Conservation (phyloP, 1,140 invertebrate species). For the Dreissena polymorpha region DNA sequence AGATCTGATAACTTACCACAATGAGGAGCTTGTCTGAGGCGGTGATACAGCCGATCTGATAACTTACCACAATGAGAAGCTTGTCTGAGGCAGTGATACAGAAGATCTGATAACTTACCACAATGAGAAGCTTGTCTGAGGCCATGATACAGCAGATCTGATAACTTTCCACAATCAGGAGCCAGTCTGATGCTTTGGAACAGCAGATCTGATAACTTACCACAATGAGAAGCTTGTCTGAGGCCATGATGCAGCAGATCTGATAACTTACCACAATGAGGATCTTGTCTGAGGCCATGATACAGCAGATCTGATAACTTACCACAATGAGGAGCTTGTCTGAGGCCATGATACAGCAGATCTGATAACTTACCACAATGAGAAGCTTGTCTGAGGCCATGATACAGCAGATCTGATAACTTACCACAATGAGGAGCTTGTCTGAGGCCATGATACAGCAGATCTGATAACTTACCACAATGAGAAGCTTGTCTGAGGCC, state of each 20-base stretch:
- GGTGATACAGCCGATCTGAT: conserved; percentile 89
- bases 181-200: conserved; percentile 88
- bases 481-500: conserved; percentile 88
- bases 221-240: conserved; percentile 90
- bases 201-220: conserved; percentile 87
- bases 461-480: conserved; percentile 87
- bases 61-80: conserved; percentile 86
- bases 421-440: conserved; percentile 88
- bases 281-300: conserved; percentile 89
- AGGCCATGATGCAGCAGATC: conserved; percentile 89
- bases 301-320: conserved; percentile 86
- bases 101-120: conserved; percentile 87
- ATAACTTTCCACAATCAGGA: conserved; percentile 86
- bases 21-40: conserved; percentile 90
- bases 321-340: conserved; percentile 90
- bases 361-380: conserved; percentile 86
- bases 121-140: conserved; percentile 89
- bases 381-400: conserved; percentile 89
- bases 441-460: conserved; percentile 90
- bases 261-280: conserved; percentile 87
- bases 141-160: conserved; percentile 90
- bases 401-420: conserved; percentile 88
- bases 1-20: conserved; percentile 87
- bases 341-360: conserved; percentile 89
- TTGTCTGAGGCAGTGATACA: conserved; percentile 90